These are phyloP conservation scores for Chorisops tibialis DNA, from an alignment of 2,888 invertebrate genomes.

Conservation along the genomic window DNA sequence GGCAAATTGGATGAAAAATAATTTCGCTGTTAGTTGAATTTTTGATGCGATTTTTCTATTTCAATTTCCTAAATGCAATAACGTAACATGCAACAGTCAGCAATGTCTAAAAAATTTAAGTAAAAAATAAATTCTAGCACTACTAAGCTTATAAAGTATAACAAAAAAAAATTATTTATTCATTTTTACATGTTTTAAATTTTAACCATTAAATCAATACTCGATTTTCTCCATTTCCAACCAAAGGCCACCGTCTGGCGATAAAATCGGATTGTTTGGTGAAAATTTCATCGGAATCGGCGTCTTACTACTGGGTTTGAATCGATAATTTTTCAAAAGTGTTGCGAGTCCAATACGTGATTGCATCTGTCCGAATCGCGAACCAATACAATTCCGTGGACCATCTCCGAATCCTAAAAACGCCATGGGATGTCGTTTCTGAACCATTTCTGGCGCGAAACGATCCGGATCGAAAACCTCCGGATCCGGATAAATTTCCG, in stretches of 20 bases:
- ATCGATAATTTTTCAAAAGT: constrained; percentile 37
- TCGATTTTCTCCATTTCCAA: constrained; percentile 35
- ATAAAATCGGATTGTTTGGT: constrained; percentile 22
- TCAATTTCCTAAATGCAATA: too few relatives aligned
- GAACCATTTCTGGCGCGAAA: constrained; percentile 44
- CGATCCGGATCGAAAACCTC: constrained; percentile 51
- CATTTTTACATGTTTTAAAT: too few relatives aligned
- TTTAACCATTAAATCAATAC: too few relatives aligned
- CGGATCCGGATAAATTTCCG: constrained; percentile 51
- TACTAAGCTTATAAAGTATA: too few relatives aligned
- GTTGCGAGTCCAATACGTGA: constrained; percentile 42
- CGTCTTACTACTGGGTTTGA: constrained; percentile 19
- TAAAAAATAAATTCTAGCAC: too few relatives aligned
- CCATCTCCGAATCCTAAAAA: constrained; percentile 50
- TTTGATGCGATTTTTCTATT: too few relatives aligned
- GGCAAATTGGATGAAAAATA: too few relatives aligned
- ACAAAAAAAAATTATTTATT: too few relatives aligned
- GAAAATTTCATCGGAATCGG: constrained; percentile 27
- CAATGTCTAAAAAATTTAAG: too few relatives aligned
- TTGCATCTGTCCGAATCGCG: constrained; percentile 44
- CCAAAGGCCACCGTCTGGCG: constrained; percentile 31
- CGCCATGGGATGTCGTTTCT: constrained; percentile 40
- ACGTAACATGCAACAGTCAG: too few relatives aligned
- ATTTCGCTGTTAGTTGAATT: too few relatives aligned
- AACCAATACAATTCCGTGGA: constrained; percentile 45